Conservation (phyloP, 1,140 invertebrate genomes). For the Micrasema longulum region DNA sequence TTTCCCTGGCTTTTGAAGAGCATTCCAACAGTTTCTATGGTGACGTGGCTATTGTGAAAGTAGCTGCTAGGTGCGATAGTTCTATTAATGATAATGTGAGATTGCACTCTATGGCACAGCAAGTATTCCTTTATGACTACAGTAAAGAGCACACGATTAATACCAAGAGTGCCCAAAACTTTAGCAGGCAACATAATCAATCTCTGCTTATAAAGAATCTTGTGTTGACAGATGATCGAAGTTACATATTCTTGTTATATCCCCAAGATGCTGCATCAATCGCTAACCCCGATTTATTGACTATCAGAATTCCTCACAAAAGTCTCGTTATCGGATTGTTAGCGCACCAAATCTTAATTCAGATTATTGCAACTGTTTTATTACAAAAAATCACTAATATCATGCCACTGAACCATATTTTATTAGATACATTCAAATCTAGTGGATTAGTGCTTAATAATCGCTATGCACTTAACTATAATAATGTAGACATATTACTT, state of each 20-base stretch:
- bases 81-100: slow-evolving; percentile 84
- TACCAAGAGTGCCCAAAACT: slow-evolving; percentile 55
- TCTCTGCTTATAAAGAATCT: slow-evolving; percentile 62
- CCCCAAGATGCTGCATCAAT: slow-evolving; percentile 79
- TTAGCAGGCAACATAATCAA: slow-evolving; percentile 56
- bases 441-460: slow-evolving; percentile 68
- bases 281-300: slow-evolving; percentile 83
- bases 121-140: slow-evolving; percentile 77
- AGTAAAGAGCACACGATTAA: slow-evolving; percentile 61
- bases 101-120: slow-evolving; percentile 86
- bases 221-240: slow-evolving; percentile 77
- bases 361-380: slow-evolving; percentile 88
- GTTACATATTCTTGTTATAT: slow-evolving; percentile 91
- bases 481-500: slow-evolving; percentile 77
- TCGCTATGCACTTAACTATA: slow-evolving; percentile 66
- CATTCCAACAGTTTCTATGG: slow-evolving; percentile 94
- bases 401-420: slow-evolving; percentile 70
- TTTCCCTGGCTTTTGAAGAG: slow-evolving; percentile 88
- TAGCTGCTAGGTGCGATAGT: slow-evolving; percentile 88
- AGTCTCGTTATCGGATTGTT: slow-evolving; percentile 88
- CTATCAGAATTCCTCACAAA: slow-evolving; percentile 85
- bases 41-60: slow-evolving; percentile 91
- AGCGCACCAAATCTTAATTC: slow-evolving; percentile 91
- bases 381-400: slow-evolving; percentile 74
- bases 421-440: slow-evolving; percentile 70